Evolutionary conservation across 2,113 vertebrate species (phyloP).

Genomic region (Synodontis membranacea): DNA sequence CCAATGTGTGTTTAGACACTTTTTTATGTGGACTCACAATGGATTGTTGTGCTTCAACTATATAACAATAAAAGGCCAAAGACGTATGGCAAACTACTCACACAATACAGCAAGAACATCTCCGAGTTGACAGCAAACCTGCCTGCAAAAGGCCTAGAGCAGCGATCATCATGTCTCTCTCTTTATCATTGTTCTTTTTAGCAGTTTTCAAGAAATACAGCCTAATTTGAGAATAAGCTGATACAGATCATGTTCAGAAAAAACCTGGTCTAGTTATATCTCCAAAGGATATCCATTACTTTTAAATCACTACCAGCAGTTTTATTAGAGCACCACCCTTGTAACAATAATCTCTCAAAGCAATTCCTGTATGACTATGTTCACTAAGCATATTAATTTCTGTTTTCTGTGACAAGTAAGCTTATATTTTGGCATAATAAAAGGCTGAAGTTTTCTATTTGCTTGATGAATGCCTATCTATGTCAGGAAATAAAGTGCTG

Average conservation of each 20-base stretch:
- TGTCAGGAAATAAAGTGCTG: neutral
- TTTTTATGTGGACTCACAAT: too few species aligned
- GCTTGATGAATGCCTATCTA: neutral
- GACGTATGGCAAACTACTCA: neutral
- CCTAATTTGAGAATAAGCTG: neutral
- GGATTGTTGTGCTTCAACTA: neutral
- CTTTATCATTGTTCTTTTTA: neutral
- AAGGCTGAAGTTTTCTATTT: neutral
- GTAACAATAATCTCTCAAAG: neutral
- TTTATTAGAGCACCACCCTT: neutral
- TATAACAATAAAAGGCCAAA: neutral
- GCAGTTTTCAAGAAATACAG: neutral
- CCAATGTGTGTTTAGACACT: neutral
- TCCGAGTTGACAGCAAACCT: neutral
- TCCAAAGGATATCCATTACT: neutral
- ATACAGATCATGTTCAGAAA: neutral
- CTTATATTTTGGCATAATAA: neutral
- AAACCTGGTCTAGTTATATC: neutral
- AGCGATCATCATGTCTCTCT: neutral
- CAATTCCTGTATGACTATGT: neutral
- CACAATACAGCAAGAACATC: neutral
- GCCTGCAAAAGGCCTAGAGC: neutral
- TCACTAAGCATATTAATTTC: neutral
- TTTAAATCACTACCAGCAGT: conserved; percentile 6
- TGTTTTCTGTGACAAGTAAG: conserved; percentile 10